These are phyloP conservation scores for Nephrotoma appendiculata DNA, from an alignment of 2,888 invertebrate genomes.

Conservation along the genomic window DNA sequence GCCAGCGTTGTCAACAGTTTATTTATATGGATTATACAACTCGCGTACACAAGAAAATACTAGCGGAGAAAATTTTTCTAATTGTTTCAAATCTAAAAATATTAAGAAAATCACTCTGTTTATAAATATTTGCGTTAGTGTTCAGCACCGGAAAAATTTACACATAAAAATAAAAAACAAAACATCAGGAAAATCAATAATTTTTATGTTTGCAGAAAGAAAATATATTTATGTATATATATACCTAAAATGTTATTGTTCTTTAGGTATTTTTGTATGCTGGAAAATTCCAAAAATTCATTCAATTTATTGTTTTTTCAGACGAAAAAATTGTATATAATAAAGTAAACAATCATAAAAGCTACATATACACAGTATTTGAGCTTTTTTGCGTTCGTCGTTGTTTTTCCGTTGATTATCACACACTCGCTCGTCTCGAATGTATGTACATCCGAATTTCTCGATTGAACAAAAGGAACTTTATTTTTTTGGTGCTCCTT, in stretches of 20 bases:
- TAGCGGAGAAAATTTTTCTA: neutral
- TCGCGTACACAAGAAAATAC: neutral
- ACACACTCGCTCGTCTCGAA: neutral
- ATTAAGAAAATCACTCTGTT: neutral
- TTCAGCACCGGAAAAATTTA: neutral
- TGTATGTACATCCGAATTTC: neutral
- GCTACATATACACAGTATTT: neutral
- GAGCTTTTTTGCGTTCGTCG: neutral
- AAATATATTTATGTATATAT: neutral
- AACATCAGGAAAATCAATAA: neutral
- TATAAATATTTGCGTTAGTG: neutral
- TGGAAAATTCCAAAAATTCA: neutral
- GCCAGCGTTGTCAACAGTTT: neutral
- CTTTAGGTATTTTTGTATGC: neutral
- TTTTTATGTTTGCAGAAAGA: neutral
- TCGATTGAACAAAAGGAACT: neutral
- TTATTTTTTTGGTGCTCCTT: neutral
- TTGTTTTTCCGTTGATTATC: neutral
- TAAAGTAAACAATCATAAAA: neutral
- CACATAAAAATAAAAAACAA: neutral
- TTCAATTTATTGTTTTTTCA: neutral
- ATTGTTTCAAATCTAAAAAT: neutral
- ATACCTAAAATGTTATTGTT: neutral
- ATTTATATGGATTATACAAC: neutral
- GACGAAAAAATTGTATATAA: neutral